A percentile compares a stretch with the other conserved stretches of the same genome.
Conservation (phyloP, 2,888 invertebrate species). For the Escarpia spicata region DNA sequence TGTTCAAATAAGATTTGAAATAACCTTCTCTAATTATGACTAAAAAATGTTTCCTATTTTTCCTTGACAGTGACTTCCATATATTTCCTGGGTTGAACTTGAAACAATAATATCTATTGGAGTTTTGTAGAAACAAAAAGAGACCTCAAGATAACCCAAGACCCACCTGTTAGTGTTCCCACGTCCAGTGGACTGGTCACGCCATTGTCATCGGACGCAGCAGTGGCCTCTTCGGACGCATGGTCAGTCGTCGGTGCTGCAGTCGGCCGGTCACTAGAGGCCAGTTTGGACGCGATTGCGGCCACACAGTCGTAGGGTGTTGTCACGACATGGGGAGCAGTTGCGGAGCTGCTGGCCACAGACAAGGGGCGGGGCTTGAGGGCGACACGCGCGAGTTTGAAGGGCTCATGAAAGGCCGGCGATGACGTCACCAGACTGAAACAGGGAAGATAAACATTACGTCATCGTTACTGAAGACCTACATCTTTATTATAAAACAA, state of each 20-base stretch:
- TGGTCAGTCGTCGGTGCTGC: slow-evolving; percentile 3
- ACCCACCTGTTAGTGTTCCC: neutral
- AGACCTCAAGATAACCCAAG: neutral
- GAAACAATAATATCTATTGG: neutral
- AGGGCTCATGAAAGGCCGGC: neutral
- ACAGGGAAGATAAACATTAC: neutral
- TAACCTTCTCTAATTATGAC: too few species aligned
- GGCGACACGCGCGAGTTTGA: neutral
- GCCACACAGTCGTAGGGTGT: neutral
- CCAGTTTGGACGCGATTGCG: neutral
- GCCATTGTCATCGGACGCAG: neutral
- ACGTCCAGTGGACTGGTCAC: neutral
- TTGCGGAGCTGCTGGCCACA: neutral
- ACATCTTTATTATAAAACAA: too few species aligned
- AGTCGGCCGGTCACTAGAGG: neutral
- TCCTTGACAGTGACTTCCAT: too few species aligned
- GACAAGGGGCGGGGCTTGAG: neutral
- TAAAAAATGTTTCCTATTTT: too few species aligned
- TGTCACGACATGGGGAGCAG: neutral
- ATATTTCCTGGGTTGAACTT: too few species aligned
- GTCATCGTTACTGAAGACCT: too few species aligned
- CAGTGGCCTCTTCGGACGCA: neutral
- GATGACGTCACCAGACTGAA: neutral
- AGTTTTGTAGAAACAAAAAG: neutral
- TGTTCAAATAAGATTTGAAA: too few species aligned